phyloP scores from a whole-genome alignment of 2,888 invertebrate species.

The Cerastoderma edule region DNA sequence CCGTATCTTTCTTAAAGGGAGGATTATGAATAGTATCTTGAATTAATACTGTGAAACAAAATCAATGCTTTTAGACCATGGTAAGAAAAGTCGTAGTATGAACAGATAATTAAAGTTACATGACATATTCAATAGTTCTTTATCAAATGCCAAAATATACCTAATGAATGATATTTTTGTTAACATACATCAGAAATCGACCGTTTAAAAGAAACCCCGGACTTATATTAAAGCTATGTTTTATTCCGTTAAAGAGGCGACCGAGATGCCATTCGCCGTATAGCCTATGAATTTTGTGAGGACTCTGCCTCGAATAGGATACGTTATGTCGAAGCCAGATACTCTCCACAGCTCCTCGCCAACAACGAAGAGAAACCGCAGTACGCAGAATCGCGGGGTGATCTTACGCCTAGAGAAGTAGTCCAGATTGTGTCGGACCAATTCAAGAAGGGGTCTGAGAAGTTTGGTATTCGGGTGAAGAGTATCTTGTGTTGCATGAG shows the following conservation, averaged over 20 bases:
- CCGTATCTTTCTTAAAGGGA: too few species aligned
- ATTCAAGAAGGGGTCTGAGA: conserved; percentile 82
- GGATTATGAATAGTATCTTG: too few species aligned
- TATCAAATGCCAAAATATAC: too few species aligned
- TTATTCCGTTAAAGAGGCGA: conserved; percentile 82
- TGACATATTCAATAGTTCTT: too few species aligned
- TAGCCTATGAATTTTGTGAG: conserved; percentile 86
- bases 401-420: conserved; percentile 82
- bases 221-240: background rate
- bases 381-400: conserved; percentile 53
- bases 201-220: too few species aligned
- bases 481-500: conserved; percentile 85
- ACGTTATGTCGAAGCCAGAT: conserved; percentile 86
- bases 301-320: conserved; percentile 85
- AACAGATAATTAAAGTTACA: too few species aligned
- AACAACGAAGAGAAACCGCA: conserved; percentile 62
- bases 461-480: conserved; percentile 84
- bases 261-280: conserved; percentile 84
- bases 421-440: conserved; percentile 84
- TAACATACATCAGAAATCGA: too few species aligned
- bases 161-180: too few species aligned
- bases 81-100: too few species aligned
- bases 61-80: too few species aligned
- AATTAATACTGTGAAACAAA: too few species aligned
- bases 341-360: conserved; percentile 84